Evolutionary conservation across 1,140 invertebrate species (phyloP).

Genomic region (Atta texana): DNA sequence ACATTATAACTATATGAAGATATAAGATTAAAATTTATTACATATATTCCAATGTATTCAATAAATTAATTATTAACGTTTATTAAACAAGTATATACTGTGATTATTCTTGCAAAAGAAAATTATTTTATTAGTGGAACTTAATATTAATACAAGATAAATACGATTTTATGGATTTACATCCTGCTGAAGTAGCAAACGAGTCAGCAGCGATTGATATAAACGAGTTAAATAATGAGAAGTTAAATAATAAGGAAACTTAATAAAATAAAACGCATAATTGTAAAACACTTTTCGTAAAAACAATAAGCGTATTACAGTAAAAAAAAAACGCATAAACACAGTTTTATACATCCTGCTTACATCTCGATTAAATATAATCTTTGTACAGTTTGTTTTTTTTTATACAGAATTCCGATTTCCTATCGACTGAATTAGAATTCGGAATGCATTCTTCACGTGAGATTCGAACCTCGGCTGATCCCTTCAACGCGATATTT

Average conservation of each 20-base stretch:
- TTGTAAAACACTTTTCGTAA: not conserved
- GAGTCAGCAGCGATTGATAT: not conserved
- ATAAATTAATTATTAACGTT: not conserved
- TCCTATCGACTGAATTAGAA: not conserved
- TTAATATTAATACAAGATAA: not conserved
- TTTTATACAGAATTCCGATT: slow-evolving; percentile 37
- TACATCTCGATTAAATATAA: slow-evolving; percentile 31
- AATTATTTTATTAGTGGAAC: not conserved
- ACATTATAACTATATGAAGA: not conserved
- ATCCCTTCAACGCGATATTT: slow-evolving; percentile 11
- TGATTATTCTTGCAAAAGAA: not conserved
- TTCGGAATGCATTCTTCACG: not conserved
- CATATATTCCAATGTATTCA: not conserved
- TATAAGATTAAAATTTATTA: slow-evolving; percentile 20
- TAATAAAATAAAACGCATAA: slow-evolving; percentile 19
- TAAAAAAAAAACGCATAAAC: slow-evolving; percentile 7
- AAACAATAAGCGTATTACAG: not conserved
- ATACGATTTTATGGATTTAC: not conserved
- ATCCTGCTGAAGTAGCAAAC: not conserved
- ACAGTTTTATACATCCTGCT: slow-evolving; percentile 28
- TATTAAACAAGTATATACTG: not conserved
- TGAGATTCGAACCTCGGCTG: slow-evolving; percentile 4
- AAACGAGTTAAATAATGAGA: not conserved
- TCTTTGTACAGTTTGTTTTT: slow-evolving; percentile 22
- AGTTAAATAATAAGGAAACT: not conserved